phyloP scores from a whole-genome alignment of 2,113 vertebrate genomes.

The Dromas ardeola region DNA sequence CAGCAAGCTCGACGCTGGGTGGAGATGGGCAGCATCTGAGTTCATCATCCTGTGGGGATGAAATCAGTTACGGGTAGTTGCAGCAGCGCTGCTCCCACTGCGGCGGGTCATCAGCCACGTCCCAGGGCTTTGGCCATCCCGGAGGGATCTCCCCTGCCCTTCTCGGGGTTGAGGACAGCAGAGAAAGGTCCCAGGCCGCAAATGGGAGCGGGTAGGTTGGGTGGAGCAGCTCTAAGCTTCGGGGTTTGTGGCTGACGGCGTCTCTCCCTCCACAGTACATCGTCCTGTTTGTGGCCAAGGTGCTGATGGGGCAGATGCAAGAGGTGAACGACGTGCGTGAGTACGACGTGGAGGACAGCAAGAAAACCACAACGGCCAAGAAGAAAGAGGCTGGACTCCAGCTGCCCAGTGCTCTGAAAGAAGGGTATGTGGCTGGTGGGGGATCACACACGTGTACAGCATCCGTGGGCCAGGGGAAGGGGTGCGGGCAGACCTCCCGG shows the following conservation, averaged over 20 bases:
- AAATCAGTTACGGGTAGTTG: rapidly evolving
- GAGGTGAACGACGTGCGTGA: constrained; percentile 91
- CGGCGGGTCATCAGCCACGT: rapidly evolving
- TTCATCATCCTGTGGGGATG: rapidly evolving
- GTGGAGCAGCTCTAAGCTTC: rapidly evolving
- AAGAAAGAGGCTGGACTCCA: neutral
- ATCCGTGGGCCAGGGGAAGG: rapidly evolving
- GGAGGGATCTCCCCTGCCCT: neutral
- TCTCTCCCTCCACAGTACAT: constrained; percentile 84
- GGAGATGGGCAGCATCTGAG: neutral
- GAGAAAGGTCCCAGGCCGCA: rapidly evolving
- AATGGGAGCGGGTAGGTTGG: rapidly evolving
- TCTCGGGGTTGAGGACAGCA: neutral
- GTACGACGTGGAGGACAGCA: constrained; percentile 82
- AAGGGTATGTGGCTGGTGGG: constrained; percentile 62
- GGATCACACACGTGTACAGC: rapidly evolving
- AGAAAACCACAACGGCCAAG: neutral
- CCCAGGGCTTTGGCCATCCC: neutral
- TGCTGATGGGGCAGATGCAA: constrained; percentile 86
- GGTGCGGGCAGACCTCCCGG: neutral
- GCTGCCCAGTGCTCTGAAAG: constrained; percentile 49
- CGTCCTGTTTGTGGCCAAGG: constrained; percentile 87
- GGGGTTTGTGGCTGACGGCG: neutral
- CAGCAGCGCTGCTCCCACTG: neutral
- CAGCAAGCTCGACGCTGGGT: neutral